A percentile compares a stretch with the other conserved stretches of the same genome.
phyloP scores from a whole-genome alignment of 2,113 vertebrate species.

The Dicaeum eximium region DNA sequence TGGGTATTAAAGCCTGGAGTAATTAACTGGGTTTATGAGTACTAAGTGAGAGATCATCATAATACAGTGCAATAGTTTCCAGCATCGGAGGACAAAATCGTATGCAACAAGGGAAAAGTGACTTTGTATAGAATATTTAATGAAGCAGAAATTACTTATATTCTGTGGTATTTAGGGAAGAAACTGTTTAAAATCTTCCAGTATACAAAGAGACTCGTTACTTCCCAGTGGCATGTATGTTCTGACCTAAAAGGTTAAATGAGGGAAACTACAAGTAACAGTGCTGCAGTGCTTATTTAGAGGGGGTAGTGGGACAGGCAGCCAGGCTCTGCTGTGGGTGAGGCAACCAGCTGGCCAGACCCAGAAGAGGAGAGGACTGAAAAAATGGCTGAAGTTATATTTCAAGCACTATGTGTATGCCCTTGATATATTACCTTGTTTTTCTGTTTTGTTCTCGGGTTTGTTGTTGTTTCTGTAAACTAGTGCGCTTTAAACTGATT shows the following conservation, averaged over 20 bases:
- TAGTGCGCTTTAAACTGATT: neutral
- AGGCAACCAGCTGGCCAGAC: neutral
- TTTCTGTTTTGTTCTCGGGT: neutral
- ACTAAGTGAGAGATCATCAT: neutral
- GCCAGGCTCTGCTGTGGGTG: neutral
- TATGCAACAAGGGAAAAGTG: neutral
- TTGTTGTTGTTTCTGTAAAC: neutral
- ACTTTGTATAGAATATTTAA: neutral
- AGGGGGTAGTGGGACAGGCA: neutral
- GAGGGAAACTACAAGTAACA: neutral
- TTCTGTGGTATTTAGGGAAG: neutral
- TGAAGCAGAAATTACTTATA: neutral
- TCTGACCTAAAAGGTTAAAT: neutral
- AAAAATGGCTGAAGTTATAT: neutral
- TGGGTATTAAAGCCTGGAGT: neutral
- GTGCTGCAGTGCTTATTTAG: neutral
- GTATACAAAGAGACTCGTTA: neutral
- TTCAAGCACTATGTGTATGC: neutral
- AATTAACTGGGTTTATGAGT: neutral
- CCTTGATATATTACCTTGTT: neutral
- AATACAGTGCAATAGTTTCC: neutral
- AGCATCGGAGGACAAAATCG: neutral
- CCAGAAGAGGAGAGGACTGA: neutral
- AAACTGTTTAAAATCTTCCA: neutral
- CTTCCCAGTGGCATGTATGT: neutral